Conservation (phyloP, 1,140 invertebrate species). For the Pissodes strobi region DNA sequence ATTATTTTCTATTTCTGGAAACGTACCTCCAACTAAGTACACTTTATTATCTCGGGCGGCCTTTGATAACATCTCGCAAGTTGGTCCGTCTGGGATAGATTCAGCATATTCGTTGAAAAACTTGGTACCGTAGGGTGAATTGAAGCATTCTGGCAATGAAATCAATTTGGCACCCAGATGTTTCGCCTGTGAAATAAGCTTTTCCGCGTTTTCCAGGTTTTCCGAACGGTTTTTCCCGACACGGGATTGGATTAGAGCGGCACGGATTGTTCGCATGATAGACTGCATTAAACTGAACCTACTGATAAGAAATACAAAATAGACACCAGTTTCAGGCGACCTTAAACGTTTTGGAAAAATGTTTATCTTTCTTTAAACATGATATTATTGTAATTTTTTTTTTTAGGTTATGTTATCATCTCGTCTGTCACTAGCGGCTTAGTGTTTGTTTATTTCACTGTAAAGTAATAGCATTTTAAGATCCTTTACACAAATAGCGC, state of each 20-base stretch:
- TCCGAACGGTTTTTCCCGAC: constrained; percentile 74
- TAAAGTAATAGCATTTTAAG: too few species aligned
- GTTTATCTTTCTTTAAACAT: too few species aligned
- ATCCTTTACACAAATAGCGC: too few species aligned
- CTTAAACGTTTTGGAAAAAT: too few species aligned
- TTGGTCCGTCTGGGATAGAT: constrained; percentile 75
- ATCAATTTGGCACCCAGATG: constrained; percentile 76
- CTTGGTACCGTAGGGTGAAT: constrained; percentile 90
- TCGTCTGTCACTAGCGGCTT: too few species aligned
- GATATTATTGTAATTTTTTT: too few species aligned
- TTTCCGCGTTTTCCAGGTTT: constrained; percentile 75
- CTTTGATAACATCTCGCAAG: constrained; percentile 69
- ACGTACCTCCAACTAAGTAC: constrained; percentile 86
- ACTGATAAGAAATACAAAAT: not conserved
- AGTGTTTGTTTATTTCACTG: too few species aligned
- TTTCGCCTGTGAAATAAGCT: constrained; percentile 75
- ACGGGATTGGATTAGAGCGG: constrained; percentile 77
- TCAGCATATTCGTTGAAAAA: constrained; percentile 89
- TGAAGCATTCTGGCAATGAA: constrained; percentile 90
- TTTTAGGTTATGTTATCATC: too few species aligned
- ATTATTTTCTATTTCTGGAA: constrained; percentile 75
- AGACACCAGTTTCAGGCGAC: too few species aligned
- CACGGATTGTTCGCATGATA: constrained; percentile 31
- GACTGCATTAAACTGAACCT: constrained; percentile 16
- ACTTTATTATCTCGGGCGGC: constrained; percentile 79